Conservation (phyloP, 2,888 invertebrate genomes). For the Torymus aiolomorphi region DNA sequence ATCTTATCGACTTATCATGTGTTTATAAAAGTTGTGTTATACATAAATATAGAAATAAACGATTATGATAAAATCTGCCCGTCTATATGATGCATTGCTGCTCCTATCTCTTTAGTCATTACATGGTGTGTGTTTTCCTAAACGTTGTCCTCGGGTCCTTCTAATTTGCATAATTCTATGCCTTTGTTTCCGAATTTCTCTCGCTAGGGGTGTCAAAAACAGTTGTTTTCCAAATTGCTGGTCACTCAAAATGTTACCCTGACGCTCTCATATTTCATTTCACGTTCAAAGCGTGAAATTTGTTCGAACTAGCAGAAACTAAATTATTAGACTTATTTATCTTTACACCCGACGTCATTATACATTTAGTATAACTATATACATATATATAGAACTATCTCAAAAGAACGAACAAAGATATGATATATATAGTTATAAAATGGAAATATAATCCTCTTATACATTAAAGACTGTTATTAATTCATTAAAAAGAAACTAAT, state of each 20-base stretch:
- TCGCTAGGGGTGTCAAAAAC: conserved; percentile 28
- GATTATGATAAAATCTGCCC: neutral
- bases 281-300: neutral
- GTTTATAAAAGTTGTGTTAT: too few species aligned
- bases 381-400: too few species aligned
- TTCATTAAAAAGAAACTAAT: neutral
- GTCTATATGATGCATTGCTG: conserved; percentile 17
- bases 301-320: neutral
- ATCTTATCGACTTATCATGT: too few species aligned
- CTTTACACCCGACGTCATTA: too few species aligned
- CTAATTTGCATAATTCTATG: conserved; percentile 26
- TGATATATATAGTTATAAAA: too few species aligned
- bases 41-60: neutral
- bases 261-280: conserved; percentile 32
- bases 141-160: conserved; percentile 14
- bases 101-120: neutral
- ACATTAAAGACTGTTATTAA: too few species aligned
- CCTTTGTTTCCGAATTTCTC: conserved; percentile 11
- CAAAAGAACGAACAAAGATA: too few species aligned
- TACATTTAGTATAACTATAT: too few species aligned
- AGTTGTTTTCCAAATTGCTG: conserved; percentile 12
- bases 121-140: neutral
- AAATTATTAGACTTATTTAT: too few species aligned
- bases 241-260: neutral
- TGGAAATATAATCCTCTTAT: too few species aligned